Evolutionary conservation across 2,797 vertebrate species (phyloP), one percentile per base, ranked within the genome.

Genomic region (Myotis daubentonii): DNA sequence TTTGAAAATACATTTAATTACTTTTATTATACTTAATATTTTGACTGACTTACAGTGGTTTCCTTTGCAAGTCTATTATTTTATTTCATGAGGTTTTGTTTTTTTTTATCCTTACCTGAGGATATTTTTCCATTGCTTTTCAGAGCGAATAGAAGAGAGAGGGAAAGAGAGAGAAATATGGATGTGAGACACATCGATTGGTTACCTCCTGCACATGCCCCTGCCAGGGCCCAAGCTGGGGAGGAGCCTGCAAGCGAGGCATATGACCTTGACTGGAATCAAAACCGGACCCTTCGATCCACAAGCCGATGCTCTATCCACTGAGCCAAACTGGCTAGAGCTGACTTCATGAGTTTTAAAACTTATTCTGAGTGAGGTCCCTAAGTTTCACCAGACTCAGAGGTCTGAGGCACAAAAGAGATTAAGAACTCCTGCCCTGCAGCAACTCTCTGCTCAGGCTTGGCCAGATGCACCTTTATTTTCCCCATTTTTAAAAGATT

Each of bases 11-110:
- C 38, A 51, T 81, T 85, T 75, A 70, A 78, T 79, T 85, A 51
- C 49, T 44, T 95, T 91, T 41, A 60, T 70, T 91, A 25, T 78
- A 62, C 83, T 87, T 65, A 84, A 78, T 78, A 47, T 66, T 93
- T 93, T 57, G 53, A 44, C 30, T 85, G 76, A 72, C 86, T 86
- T 88, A 75, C 79, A 76, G 28, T 65, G 68, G 8, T 91, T 93
- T 93, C 49, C 75, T 89, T 51, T 60, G 74, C 38, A 75, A 86
- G 25, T 53, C 60, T 70, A 65, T 3, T 22, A 57, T 86, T 79
- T 83, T 57, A 86, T 36, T 78, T 44, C 60, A 49, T 57, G 57
- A 28, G 25, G 28, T 60, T 28, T 11, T 60, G 5, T 28, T 60
- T 51, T 51, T 28, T 60, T 60, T 12, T 2, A 60, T 60, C 25